Evolutionary conservation across 1,140 invertebrate species (phyloP).

Genomic region (Olivierus martensii): DNA sequence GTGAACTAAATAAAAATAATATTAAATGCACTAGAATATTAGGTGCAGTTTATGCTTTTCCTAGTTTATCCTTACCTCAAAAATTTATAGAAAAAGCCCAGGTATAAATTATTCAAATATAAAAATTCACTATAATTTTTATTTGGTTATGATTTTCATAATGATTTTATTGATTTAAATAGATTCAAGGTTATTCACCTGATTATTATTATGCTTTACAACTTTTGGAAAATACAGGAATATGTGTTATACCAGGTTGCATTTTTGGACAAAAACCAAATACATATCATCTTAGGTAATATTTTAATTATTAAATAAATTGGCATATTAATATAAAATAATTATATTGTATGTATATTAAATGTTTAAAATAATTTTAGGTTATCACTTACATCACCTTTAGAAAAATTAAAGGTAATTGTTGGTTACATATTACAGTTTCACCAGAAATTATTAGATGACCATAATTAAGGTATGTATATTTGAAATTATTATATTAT

Average conservation of each 20-base stretch:
- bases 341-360: too few relatives aligned
- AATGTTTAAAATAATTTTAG: too few relatives aligned
- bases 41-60: conserved; percentile 95
- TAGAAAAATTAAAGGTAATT: too few relatives aligned
- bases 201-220: conserved; percentile 5
- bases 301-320: too few relatives aligned
- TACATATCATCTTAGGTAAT: conserved; percentile 6
- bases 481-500: too few relatives aligned
- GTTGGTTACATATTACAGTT: too few relatives aligned
- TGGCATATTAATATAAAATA: too few relatives aligned
- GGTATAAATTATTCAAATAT: not conserved
- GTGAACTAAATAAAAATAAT: conserved; percentile 77
- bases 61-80: conserved; percentile 50
- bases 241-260: conserved; percentile 1
- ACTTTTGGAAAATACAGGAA: conserved; percentile 7
- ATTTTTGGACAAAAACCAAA: conserved; percentile 5
- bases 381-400: too few relatives aligned
- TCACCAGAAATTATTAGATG: too few relatives aligned
- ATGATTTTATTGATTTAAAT: not conserved
- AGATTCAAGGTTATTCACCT: not conserved
- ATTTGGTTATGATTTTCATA: not conserved
- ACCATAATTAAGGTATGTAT: too few relatives aligned
- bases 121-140: not conserved
- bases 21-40: conserved; percentile 67
- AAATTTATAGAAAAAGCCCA: conserved; percentile 59